These are phyloP conservation scores for Caenorhabditis sinica DNA, from an alignment of 2,888 invertebrate genomes.

Conservation along the genomic window DNA sequence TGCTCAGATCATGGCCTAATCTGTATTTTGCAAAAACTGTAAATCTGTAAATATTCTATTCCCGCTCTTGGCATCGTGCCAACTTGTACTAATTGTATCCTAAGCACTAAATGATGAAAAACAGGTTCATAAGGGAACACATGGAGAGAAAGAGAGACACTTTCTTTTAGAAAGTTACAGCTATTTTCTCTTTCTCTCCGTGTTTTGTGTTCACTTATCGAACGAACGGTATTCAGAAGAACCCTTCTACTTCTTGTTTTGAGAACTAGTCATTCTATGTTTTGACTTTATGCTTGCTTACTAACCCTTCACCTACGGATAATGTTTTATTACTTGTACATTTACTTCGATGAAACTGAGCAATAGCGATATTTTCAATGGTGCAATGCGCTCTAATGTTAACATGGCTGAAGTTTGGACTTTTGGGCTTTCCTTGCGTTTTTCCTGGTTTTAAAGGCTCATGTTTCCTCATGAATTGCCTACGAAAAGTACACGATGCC, in stretches of 20 bases:
- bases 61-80: background rate
- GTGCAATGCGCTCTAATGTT: too few relatives aligned
- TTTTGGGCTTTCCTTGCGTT: too few relatives aligned
- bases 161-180: constrained; percentile 7
- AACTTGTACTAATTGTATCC: background rate
- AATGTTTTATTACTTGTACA: too few relatives aligned
- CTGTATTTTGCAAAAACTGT: background rate
- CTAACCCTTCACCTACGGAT: too few relatives aligned
- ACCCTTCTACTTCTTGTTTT: background rate
- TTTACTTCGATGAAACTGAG: too few relatives aligned
- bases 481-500: too few relatives aligned
- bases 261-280: background rate
- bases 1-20: constrained; percentile 20
- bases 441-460: too few relatives aligned
- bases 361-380: too few relatives aligned
- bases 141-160: background rate
- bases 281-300: too few relatives aligned
- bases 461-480: too few relatives aligned
- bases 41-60: background rate
- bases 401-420: too few relatives aligned
- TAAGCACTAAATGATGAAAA: background rate
- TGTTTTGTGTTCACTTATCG: constrained; percentile 4
- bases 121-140: constrained; percentile 24
- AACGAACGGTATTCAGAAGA: background rate
- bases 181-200: background rate